These are phyloP conservation scores for Anthophora plumipes DNA, from an alignment of 2,888 invertebrate species.

Conservation along the genomic window DNA sequence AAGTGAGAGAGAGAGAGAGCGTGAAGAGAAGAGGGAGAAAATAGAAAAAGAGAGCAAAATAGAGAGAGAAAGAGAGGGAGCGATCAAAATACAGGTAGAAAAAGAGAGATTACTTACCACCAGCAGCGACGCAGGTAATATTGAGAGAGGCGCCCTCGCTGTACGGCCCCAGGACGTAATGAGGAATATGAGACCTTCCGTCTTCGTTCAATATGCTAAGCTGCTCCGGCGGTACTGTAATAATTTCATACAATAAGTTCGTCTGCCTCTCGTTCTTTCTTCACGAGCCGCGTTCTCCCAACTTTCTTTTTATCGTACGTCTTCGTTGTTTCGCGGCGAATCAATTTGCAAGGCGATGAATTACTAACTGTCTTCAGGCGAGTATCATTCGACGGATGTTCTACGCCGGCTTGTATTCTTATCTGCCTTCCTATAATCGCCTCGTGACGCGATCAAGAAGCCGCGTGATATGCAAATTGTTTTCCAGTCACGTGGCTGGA, in stretches of 20 bases:
- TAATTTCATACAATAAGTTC: constrained; percentile 57
- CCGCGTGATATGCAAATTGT: constrained; percentile 37
- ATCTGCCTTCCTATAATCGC: constrained; percentile 24
- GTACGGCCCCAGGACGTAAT: constrained; percentile 93
- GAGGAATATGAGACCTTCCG: constrained; percentile 89
- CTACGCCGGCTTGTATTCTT: constrained; percentile 7
- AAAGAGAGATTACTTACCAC: constrained; percentile 87
- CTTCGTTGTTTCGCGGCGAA: constrained; percentile 20
- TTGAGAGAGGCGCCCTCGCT: constrained; percentile 93
- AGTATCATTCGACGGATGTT: constrained; percentile 14
- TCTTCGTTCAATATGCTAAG: constrained; percentile 92
- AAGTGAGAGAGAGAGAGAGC: not conserved
- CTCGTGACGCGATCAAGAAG: constrained; percentile 21
- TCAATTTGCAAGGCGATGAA: constrained; percentile 65
- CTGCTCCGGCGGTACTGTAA: constrained; percentile 92
- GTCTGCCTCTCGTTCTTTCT: constrained; percentile 3
- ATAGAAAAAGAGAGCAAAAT: not conserved
- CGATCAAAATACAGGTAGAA: not conserved
- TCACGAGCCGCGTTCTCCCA: not conserved
- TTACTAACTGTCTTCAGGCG: constrained; percentile 17
- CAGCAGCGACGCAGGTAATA: constrained; percentile 93
- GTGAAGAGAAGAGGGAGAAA: not conserved
- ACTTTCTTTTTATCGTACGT: not conserved
- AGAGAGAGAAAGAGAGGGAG: not conserved
- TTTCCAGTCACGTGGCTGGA: constrained; percentile 16